Percentiles rank a stretch among this genome's conserved stretches.
Conservation (phyloP, 2,888 invertebrate genomes). For the Leucophenga montana region DNA sequence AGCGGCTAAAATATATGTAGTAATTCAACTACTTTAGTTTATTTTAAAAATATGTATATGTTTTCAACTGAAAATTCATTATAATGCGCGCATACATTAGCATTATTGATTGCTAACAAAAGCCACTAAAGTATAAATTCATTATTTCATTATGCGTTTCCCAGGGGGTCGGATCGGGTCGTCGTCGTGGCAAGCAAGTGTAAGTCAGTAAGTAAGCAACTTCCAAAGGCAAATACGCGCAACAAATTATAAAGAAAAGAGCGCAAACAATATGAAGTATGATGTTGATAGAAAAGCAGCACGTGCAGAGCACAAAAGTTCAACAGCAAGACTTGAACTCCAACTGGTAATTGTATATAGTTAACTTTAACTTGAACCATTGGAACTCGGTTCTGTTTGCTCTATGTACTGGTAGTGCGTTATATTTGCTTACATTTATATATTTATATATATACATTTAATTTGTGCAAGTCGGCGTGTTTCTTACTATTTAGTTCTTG, state of each 20-base stretch:
- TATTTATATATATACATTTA: not conserved
- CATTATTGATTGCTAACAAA: not conserved
- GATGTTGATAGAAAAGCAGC: not conserved
- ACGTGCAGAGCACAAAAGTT: no score
- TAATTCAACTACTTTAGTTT: not conserved
- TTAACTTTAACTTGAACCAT: no score
- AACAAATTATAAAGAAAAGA: no score
- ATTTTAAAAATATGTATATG: no score
- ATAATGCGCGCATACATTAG: not conserved
- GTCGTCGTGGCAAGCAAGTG: no score
- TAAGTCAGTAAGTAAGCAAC: not conserved
- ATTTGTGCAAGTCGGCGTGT: conserved; percentile 4
- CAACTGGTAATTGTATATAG: no score
- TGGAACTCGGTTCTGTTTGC: no score
- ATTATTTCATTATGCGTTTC: conserved; percentile 7
- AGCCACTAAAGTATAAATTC: not conserved
- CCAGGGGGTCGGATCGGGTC: no score
- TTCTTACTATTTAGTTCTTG: not conserved
- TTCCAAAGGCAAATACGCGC: not conserved
- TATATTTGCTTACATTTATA: no score
- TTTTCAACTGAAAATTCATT: no score
- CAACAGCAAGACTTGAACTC: no score
- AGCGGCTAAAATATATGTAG: not conserved
- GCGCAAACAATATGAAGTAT: not conserved
- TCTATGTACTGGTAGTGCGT: no score